phyloP scores from a whole-genome alignment of 2,797 vertebrate genomes.

The Lycodopsis pacificus region DNA sequence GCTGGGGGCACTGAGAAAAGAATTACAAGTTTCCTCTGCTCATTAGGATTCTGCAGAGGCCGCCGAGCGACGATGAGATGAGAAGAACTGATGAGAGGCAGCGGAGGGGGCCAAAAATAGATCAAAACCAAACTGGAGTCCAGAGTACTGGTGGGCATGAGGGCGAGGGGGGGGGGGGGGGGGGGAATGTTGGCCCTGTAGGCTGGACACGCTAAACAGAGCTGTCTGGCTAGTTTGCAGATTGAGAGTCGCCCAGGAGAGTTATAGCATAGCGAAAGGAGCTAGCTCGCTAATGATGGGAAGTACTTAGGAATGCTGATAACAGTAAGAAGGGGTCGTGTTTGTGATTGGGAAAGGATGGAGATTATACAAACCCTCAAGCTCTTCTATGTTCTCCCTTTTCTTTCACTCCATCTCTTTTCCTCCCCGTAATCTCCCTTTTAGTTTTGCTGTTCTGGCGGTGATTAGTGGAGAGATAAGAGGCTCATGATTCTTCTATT shows the following conservation, averaged over 20 bases:
- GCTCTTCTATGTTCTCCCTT: slow-evolving; percentile 43
- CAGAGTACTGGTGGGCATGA: slow-evolving; percentile 49
- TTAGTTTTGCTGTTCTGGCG: slow-evolving; percentile 63
- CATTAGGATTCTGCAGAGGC: slow-evolving; percentile 70
- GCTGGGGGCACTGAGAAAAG: slow-evolving; percentile 23
- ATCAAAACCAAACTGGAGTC: slow-evolving; percentile 72
- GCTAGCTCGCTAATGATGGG: slow-evolving; percentile 57
- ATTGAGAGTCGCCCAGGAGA: slow-evolving; percentile 55
- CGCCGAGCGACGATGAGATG: slow-evolving; percentile 56
- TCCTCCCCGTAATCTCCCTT: slow-evolving; percentile 50
- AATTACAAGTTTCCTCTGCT: slow-evolving; percentile 48
- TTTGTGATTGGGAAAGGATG: slow-evolving; percentile 59
- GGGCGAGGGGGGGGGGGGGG: not conserved
- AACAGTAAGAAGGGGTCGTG: slow-evolving; percentile 49
- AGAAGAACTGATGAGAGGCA: slow-evolving; percentile 70
- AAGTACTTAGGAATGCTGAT: slow-evolving; percentile 66
- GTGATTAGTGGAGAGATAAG: slow-evolving; percentile 70
- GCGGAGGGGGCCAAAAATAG: slow-evolving; percentile 70
- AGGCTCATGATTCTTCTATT: slow-evolving; percentile 76
- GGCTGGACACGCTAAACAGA: slow-evolving; percentile 67
- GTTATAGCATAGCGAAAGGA: slow-evolving; percentile 29
- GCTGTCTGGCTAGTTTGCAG: slow-evolving; percentile 64
- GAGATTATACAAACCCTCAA: slow-evolving; percentile 61
- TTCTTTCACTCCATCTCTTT: slow-evolving; percentile 41
- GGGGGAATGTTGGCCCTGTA: slow-evolving; percentile 61